Conservation (phyloP, 2,888 invertebrate genomes). For the Pachliopta kotzebuea region DNA sequence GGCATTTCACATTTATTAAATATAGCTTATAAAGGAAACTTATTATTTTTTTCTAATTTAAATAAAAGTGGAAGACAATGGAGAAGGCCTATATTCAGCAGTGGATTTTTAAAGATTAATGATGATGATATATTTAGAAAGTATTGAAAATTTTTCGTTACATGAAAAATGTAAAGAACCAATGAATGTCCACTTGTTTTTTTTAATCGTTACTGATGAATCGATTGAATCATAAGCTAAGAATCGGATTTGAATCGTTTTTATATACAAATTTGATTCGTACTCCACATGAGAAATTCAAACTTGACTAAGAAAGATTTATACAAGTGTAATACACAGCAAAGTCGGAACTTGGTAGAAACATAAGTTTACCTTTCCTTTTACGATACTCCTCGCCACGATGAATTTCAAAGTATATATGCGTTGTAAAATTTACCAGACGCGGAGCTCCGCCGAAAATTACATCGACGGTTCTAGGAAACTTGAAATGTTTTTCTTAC, state of each 20-base stretch:
- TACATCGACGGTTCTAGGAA: conserved; percentile 24
- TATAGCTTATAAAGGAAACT: not conserved
- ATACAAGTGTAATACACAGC: conserved; percentile 2
- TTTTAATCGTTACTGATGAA: too few relatives aligned
- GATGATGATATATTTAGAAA: too few relatives aligned
- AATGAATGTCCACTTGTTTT: too few relatives aligned
- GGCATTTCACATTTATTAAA: not conserved
- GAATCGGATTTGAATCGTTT: too few relatives aligned
- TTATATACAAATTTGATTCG: not conserved
- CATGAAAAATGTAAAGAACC: too few relatives aligned
- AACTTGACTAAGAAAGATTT: conserved; percentile 10
- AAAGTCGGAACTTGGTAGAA: conserved; percentile 12
- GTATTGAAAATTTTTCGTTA: too few relatives aligned
- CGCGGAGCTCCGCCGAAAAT: conserved; percentile 24
- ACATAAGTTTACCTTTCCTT: conserved; percentile 23
- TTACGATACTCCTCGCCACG: conserved; percentile 17
- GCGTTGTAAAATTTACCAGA: conserved; percentile 27
- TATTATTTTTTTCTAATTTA: too few relatives aligned
- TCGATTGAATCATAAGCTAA: too few relatives aligned
- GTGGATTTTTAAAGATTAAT: too few relatives aligned
- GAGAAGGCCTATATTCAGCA: too few relatives aligned
- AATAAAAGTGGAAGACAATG: too few relatives aligned
- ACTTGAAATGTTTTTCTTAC: conserved; percentile 21
- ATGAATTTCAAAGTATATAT: conserved; percentile 25
- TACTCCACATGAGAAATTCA: not conserved